Evolutionary conservation across 2,888 invertebrate genomes (phyloP).

Genomic region (Drosophila vallismaia): DNA sequence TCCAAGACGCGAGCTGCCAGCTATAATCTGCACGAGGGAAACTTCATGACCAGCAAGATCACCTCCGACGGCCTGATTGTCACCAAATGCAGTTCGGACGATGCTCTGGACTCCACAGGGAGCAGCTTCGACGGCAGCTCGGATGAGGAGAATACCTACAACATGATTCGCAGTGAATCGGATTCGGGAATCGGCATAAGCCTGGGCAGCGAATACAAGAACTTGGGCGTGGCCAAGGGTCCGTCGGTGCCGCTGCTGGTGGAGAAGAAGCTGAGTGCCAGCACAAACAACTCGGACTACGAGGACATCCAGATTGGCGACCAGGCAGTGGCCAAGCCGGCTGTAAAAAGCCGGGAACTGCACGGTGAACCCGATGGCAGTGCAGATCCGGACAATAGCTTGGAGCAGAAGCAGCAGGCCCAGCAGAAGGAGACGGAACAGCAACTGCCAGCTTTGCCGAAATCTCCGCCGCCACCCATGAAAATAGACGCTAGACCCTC

Average conservation of each 20-base stretch:
- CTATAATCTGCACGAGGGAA: slow-evolving; percentile 83
- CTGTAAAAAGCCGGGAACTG: slow-evolving; percentile 88
- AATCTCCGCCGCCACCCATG: slow-evolving; percentile 83
- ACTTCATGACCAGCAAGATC: slow-evolving; percentile 84
- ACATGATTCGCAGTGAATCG: slow-evolving; percentile 84
- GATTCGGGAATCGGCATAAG: slow-evolving; percentile 84
- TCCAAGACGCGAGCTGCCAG: slow-evolving; percentile 83
- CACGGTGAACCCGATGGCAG: slow-evolving; percentile 95
- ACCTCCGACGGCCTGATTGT: slow-evolving; percentile 84
- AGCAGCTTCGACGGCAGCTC: slow-evolving; percentile 84
- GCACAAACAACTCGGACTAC: slow-evolving; percentile 83
- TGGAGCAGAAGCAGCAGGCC: slow-evolving; percentile 86
- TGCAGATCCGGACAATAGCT: slow-evolving; percentile 90
- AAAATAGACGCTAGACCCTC: slow-evolving; percentile 86
- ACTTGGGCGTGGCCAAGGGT: slow-evolving; percentile 36
- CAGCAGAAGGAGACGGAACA: slow-evolving; percentile 89
- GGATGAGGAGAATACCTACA: slow-evolving; percentile 84
- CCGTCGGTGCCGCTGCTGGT: slow-evolving; percentile 58
- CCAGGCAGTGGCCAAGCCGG: slow-evolving; percentile 55
- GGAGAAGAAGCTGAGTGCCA: slow-evolving; percentile 81
- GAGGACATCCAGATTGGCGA: slow-evolving; percentile 83
- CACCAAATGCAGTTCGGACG: slow-evolving; percentile 83
- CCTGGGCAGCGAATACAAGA: slow-evolving; percentile 82
- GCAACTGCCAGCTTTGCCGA: slow-evolving; percentile 87
- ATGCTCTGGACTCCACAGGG: slow-evolving; percentile 83